Evolutionary conservation across 2,113 vertebrate genomes (phyloP), one percentile per base, ranked within the genome.

Genomic region (Prinia subflava): DNA sequence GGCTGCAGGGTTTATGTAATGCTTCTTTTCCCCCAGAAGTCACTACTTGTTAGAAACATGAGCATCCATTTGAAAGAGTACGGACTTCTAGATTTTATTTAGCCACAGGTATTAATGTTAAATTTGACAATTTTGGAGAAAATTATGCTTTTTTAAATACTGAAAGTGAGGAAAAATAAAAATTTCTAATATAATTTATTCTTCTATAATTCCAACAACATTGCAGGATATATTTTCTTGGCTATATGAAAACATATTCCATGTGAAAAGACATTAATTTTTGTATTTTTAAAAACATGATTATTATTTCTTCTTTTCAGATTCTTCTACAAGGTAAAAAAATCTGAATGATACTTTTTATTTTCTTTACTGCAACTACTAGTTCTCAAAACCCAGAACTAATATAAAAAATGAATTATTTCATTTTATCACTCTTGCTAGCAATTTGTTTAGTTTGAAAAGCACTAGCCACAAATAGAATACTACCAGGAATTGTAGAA

Each of bases 11-110:
- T 25, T 3, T 73, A 37, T 2, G 0, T 19, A 37, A n/a, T 17
- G 0, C 0, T 7, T 10, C 55, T 30, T 71, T 81, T 82, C 12
- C 5, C 4, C 14, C 9, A 21, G 39, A 64, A 80, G 37, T 37
- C 31, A 41, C 5, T 41, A 7, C 5, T 21, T 84, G 20, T 33
- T 71, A 41, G 39, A 9, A 73, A 41, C 10, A 65, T 5, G 2
- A 49, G 0, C 13, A 53, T 56, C 33, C 4, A 5, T 33, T 11
- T 85, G 23, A 64, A 70, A 62, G 5, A 10, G 3, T 6, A 27
- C 10, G n/a, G 10, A 3, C 3, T 52, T 67, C 35, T 63, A 41
- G 19, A 52, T 42, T 86, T 59, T 83, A 21, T 35, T 27, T 55
- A 57, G 33, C 7, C 9, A 33, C 8, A 28, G 5, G 6, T 46